Conservation (phyloP, 2,113 vertebrate genomes). For the Spilogale gracilis region DNA sequence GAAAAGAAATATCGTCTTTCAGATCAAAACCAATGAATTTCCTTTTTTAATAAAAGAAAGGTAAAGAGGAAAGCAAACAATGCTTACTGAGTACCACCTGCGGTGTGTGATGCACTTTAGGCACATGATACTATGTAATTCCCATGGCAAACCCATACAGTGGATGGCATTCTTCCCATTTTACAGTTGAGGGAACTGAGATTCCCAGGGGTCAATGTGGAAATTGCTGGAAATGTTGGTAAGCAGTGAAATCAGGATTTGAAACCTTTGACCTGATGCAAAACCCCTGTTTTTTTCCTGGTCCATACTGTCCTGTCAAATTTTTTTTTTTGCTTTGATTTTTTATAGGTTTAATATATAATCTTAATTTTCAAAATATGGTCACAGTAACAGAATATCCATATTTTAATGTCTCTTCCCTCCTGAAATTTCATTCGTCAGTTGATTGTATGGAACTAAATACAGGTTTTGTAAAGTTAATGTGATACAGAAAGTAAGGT, state of each 20-base stretch:
- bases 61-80: background rate
- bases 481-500: background rate
- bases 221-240: background rate
- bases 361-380: background rate
- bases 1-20: background rate
- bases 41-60: background rate
- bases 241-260: background rate
- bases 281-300: background rate
- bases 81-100: background rate
- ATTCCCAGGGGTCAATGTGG: background rate
- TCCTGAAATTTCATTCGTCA: background rate
- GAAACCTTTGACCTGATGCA: background rate
- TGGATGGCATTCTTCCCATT: background rate
- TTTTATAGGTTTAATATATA: background rate
- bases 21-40: background rate
- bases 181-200: background rate
- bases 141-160: background rate
- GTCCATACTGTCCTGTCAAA: background rate
- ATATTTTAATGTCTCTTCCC: background rate
- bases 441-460: background rate
- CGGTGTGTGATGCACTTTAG: background rate
- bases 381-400: background rate
- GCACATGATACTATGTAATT: accelerated
- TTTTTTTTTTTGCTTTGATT: background rate
- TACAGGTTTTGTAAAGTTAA: slow-evolving; percentile 37